phyloP scores from a whole-genome alignment of 2,113 vertebrate genomes.

The Coptodon rendalli region DNA sequence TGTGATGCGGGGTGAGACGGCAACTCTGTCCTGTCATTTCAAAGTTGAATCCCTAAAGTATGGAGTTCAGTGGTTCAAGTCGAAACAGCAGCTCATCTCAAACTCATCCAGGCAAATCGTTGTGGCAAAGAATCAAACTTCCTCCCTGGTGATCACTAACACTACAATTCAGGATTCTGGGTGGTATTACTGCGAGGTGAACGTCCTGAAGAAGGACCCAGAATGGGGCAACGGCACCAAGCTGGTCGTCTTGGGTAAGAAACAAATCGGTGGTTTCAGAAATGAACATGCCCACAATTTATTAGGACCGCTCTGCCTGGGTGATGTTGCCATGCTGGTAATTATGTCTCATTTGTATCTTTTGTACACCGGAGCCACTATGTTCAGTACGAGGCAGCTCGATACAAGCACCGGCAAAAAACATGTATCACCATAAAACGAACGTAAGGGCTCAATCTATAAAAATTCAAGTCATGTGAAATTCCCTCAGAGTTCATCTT shows the following conservation, averaged over 20 bases:
- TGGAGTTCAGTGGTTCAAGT: conserved; percentile 50
- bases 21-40: conserved; percentile 53
- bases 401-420: not conserved
- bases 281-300: not conserved
- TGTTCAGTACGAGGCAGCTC: not conserved
- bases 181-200: conserved; percentile 54
- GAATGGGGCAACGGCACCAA: conserved; percentile 42
- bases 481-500: conserved; percentile 58
- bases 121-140: conserved; percentile 27
- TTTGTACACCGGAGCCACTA: not conserved
- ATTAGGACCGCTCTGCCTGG: not conserved
- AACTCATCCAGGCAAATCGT: conserved; percentile 20
- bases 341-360: conserved; percentile 42
- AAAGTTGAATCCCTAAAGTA: conserved; percentile 35
- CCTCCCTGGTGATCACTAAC: conserved; percentile 43
- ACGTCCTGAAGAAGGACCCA: conserved; percentile 26
- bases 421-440: conserved; percentile 10
- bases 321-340: not conserved
- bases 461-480: conserved; percentile 50
- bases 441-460: conserved; percentile 15
- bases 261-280: conserved; percentile 13
- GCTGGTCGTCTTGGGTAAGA: conserved; percentile 51
- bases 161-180: conserved; percentile 54
- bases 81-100: conserved; percentile 5
- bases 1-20: conserved; percentile 27